phyloP scores from a whole-genome alignment of 2,888 invertebrate species.

The Sacculina carcini region DNA sequence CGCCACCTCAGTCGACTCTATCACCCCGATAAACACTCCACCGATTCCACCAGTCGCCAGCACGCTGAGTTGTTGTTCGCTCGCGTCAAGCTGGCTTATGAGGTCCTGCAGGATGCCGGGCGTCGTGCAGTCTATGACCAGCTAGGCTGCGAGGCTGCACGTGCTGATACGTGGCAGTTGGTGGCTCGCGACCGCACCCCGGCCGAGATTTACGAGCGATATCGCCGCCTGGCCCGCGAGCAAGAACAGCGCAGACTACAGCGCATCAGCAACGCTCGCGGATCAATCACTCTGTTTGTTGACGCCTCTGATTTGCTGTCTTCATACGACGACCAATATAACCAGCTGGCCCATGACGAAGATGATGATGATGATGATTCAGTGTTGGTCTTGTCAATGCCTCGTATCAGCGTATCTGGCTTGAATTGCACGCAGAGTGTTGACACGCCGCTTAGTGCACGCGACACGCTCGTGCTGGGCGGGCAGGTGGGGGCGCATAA shows the following conservation, averaged over 20 bases:
- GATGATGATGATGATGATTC: slow-evolving; percentile 2
- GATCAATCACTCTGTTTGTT: slow-evolving; percentile 55
- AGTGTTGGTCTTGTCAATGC: slow-evolving; percentile 26
- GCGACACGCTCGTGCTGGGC: slow-evolving; percentile 36
- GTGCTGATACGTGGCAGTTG: slow-evolving; percentile 86
- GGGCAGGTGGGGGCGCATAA: slow-evolving; percentile 56
- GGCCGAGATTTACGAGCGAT: slow-evolving; percentile 85
- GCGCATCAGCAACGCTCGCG: slow-evolving; percentile 73
- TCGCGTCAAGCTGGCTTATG: slow-evolving; percentile 75
- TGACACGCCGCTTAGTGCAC: slow-evolving; percentile 63
- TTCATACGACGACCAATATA: slow-evolving; percentile 37
- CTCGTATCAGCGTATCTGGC: slow-evolving; percentile 64
- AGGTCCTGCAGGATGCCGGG: slow-evolving; percentile 78
- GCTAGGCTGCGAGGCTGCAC: slow-evolving; percentile 61
- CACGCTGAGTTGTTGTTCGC: slow-evolving; percentile 81
- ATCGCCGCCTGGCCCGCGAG: slow-evolving; percentile 50
- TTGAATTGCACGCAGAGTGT: slow-evolving; percentile 80
- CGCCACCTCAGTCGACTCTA: slow-evolving; percentile 69
- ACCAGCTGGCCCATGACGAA: slow-evolving; percentile 16
- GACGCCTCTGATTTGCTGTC: slow-evolving; percentile 83
- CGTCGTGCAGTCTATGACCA: slow-evolving; percentile 83
- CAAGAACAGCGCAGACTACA: slow-evolving; percentile 63
- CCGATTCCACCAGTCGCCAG: slow-evolving; percentile 48
- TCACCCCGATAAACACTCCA: slow-evolving; percentile 84
- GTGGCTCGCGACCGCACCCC: slow-evolving; percentile 75